Percentiles rank a stretch among this genome's conserved stretches.
These are phyloP conservation scores for Barypeithes pellucidus DNA, from an alignment of 2,888 invertebrate species.

Conservation along the genomic window DNA sequence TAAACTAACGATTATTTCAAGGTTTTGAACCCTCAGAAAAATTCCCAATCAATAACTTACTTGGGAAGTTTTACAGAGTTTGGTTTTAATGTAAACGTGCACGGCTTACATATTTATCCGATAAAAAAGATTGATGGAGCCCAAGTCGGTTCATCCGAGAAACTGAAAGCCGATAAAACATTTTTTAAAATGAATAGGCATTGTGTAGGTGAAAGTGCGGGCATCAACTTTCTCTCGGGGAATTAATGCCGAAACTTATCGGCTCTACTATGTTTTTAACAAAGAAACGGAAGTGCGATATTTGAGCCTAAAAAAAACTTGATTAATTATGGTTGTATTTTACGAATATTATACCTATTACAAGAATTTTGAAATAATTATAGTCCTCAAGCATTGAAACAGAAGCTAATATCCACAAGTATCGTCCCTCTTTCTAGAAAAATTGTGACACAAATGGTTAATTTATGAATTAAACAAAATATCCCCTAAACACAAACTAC, in stretches of 20 bases:
- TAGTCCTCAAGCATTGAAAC: too few species aligned
- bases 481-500: too few species aligned
- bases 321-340: too few species aligned
- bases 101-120: slow-evolving; percentile 15
- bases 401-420: too few species aligned
- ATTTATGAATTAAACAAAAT: too few species aligned
- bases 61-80: slow-evolving; percentile 13
- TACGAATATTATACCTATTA: too few species aligned
- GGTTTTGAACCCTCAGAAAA: background rate
- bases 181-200: slow-evolving; percentile 27
- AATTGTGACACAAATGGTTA: too few species aligned
- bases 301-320: too few species aligned
- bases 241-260: background rate
- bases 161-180: slow-evolving; percentile 22
- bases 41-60: slow-evolving; percentile 1
- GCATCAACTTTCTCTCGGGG: slow-evolving; percentile 4
- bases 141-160: slow-evolving; percentile 6
- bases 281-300: too few species aligned
- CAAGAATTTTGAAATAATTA: too few species aligned
- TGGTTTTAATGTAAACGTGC: slow-evolving; percentile 28
- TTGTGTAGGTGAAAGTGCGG: slow-evolving; percentile 16
- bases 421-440: too few species aligned
- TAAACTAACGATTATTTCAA: background rate
- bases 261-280: background rate
- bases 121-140: slow-evolving; percentile 25